Evolutionary conservation across 2,797 vertebrate genomes (phyloP).

Genomic region (Melopsittacus undulatus): DNA sequence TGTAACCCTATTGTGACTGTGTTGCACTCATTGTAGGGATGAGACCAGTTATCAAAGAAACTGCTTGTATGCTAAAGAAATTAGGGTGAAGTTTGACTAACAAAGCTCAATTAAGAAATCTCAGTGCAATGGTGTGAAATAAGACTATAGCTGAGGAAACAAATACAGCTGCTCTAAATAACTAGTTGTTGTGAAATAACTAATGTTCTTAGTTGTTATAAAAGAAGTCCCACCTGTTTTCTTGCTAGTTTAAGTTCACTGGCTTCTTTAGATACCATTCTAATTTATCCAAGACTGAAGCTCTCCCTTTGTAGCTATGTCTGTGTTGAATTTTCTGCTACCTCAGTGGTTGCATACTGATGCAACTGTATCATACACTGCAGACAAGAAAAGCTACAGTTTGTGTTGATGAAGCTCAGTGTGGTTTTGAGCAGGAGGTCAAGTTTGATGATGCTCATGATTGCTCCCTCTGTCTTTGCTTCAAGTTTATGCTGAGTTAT

Average conservation of each 20-base stretch:
- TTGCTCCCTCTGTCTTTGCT: background rate
- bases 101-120: background rate
- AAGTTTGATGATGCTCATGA: background rate
- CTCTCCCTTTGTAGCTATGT: no score
- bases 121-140: rapidly evolving
- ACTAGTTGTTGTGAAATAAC: background rate
- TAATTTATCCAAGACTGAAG: background rate
- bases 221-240: background rate
- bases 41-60: background rate
- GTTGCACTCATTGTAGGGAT: background rate
- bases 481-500: background rate
- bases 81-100: background rate
- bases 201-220: background rate
- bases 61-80: background rate
- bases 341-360: rapidly evolving
- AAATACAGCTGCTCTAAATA: background rate
- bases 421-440: background rate
- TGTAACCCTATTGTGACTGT: rapidly evolving
- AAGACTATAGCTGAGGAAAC: background rate
- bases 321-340: background rate
- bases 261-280: background rate
- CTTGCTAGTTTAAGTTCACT: background rate
- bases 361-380: rapidly evolving
- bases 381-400: background rate
- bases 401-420: background rate